Conservation (phyloP, 2,113 vertebrate species). For the Tretioscincus oriximinensis region DNA sequence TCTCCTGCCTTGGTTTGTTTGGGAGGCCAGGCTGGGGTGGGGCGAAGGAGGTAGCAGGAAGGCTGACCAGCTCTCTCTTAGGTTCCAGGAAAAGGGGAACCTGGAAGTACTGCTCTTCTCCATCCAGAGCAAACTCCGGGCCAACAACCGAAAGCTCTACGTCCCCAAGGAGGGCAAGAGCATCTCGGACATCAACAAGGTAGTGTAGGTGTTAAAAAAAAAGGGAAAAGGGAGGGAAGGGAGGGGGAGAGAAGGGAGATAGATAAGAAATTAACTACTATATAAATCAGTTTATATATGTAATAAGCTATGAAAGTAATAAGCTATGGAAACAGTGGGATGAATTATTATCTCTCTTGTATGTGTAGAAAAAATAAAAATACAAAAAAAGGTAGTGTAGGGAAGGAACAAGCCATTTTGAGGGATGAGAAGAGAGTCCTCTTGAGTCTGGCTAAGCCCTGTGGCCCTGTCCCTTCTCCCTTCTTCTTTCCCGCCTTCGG, state of each 20-base stretch:
- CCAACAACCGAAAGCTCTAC: conserved; percentile 90
- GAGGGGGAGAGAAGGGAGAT: no score
- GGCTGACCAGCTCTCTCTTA: conserved; percentile 34
- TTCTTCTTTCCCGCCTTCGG: fast-evolving
- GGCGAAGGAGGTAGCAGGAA: no score
- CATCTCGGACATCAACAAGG: conserved; percentile 96
- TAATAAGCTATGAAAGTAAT: no score
- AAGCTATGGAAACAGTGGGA: no score
- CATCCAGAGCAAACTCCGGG: conserved; percentile 95
- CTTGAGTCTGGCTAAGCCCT: not conserved
- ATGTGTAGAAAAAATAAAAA: no score
- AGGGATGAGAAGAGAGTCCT: not conserved
- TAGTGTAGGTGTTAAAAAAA: no score
- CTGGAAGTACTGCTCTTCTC: conserved; percentile 95
- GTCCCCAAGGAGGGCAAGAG: conserved; percentile 89
- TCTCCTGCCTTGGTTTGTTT: no score
- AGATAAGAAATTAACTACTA: no score
- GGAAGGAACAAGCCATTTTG: not conserved
- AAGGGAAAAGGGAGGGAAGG: no score
- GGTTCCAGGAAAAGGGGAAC: conserved; percentile 97
- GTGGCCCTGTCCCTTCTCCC: not conserved
- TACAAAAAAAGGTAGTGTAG: conserved; percentile 83
- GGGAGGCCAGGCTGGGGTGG: no score
- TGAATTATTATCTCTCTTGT: no score
- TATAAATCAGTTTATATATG: no score